Evolutionary conservation across 1,140 invertebrate genomes (phyloP), one percentile per base, ranked within the genome.

Genomic region (Lepidurus apus): DNA sequence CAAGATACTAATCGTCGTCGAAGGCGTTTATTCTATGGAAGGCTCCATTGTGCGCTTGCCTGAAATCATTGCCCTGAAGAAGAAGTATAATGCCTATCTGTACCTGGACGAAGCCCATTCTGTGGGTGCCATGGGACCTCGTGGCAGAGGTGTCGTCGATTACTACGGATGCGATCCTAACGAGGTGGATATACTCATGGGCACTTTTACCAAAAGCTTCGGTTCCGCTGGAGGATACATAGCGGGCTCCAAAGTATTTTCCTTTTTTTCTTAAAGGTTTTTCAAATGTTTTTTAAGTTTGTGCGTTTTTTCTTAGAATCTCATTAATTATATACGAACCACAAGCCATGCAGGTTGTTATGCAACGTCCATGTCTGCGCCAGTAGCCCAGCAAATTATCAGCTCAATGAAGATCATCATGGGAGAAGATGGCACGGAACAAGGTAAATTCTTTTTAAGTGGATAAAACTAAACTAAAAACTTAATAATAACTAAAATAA

Each of bases 21-120:
- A 98, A 86, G 96, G 97, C 74, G 92, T 99, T 81, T 98, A 96
- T 85, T 98, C 95, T 82, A 99, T 99, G 98, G 98, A 99, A 87
- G 98, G 98, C 0, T 95, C 95, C 0, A 93, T 99, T 79, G 93
- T 93, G 74, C 90, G 93, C 81, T 88, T 99, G 80, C 95, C 94
- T 4, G 93, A 95, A 82, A 89, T 99, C 73, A 88, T 99, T 80
- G 90, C 88, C 10, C 86, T 99, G 21, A 99, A 99, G 86, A 95
- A 95, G 84, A 97, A 95, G 83, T 98, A 98, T 85, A 95, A 94
- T 87, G 93, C 93, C 6, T 98, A 97, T 85, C 84, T 98, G 43
- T 98, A 97, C 85, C 84, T 98, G 79, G 96, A 98, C 84, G 96
- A 98, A 86, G 98, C 98, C 7, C 98, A 99, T 85, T 97, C 95